Conservation (phyloP, 2,888 invertebrate species). For the Himalopsyche tibetana region DNA sequence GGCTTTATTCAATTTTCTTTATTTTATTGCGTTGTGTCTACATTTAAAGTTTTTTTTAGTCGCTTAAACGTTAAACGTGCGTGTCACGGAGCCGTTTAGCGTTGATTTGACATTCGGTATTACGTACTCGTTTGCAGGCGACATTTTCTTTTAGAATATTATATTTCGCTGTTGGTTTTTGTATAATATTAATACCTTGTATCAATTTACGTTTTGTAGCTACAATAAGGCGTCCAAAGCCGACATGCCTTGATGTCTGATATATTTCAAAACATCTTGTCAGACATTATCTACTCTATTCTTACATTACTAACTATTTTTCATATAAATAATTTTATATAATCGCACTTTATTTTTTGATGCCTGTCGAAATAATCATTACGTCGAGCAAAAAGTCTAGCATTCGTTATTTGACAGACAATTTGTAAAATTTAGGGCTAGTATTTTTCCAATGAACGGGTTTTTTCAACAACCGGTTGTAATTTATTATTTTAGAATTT, state of each 20-base stretch:
- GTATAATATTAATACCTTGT: not conserved
- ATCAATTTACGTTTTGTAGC: conserved; percentile 4
- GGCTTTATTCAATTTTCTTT: conserved; percentile 48
- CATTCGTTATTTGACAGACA: too few relatives aligned
- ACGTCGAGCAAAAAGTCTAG: too few relatives aligned
- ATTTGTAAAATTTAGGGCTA: too few relatives aligned
- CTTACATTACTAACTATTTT: too few relatives aligned
- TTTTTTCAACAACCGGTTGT: too few relatives aligned
- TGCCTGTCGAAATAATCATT: too few relatives aligned
- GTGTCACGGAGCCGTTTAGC: conserved; percentile 1
- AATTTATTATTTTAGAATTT: too few relatives aligned
- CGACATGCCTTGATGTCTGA: not conserved
- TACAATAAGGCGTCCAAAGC: not conserved
- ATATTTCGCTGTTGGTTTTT: not conserved
- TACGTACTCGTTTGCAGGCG: conserved; percentile 27
- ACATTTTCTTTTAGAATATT: conserved; percentile 16
- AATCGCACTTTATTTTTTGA: too few relatives aligned
- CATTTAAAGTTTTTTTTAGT: conserved; percentile 31
- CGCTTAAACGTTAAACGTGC: conserved; percentile 1
- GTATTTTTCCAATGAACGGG: too few relatives aligned
- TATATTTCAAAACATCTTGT: not conserved
- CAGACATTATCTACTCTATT: too few relatives aligned
- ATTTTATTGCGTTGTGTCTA: conserved; percentile 8
- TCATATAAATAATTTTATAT: too few relatives aligned
- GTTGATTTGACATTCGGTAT: conserved; percentile 39